These are phyloP conservation scores for Diplodus puntazzo DNA, from an alignment of 2,797 vertebrate genomes.

Conservation along the genomic window DNA sequence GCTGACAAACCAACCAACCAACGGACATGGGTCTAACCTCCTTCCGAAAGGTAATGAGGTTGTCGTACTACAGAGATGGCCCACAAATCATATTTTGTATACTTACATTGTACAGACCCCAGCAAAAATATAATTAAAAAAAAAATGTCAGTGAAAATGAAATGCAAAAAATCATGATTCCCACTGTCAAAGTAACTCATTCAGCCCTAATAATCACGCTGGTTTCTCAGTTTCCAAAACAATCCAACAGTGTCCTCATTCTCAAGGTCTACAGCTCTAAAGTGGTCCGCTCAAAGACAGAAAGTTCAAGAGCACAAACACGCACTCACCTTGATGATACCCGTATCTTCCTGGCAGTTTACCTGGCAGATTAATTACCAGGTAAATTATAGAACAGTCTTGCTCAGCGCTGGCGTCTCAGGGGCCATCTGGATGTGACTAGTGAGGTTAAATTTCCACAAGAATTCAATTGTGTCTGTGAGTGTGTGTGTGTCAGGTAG, in stretches of 20 bases:
- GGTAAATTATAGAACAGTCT: constrained; percentile 53
- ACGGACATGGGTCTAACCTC: too few species aligned
- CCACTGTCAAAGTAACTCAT: too few species aligned
- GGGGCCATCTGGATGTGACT: constrained; percentile 54
- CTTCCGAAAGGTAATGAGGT: too few species aligned
- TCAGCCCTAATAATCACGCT: constrained; percentile 9
- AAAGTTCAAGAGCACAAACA: constrained; percentile 17
- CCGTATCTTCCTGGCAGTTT: constrained; percentile 30
- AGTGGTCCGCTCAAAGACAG: background rate
- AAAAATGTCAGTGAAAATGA: too few species aligned
- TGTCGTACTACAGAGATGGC: too few species aligned
- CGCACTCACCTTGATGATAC: constrained; percentile 40
- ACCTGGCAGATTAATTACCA: constrained; percentile 49
- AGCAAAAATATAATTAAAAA: too few species aligned
- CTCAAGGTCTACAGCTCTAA: constrained; percentile 29
- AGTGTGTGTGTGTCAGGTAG: constrained; percentile 20
- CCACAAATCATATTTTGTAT: too few species aligned
- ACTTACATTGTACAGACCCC: too few species aligned
- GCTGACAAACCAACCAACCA: too few species aligned
- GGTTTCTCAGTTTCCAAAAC: constrained; percentile 26
- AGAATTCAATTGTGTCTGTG: constrained; percentile 34
- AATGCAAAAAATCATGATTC: too few species aligned
- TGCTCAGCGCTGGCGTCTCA: constrained; percentile 42
- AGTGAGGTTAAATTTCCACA: constrained; percentile 39
- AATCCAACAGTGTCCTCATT: constrained; percentile 12